phyloP scores from a whole-genome alignment of 2,113 vertebrate species.

The Neotragus pygmaeus region DNA sequence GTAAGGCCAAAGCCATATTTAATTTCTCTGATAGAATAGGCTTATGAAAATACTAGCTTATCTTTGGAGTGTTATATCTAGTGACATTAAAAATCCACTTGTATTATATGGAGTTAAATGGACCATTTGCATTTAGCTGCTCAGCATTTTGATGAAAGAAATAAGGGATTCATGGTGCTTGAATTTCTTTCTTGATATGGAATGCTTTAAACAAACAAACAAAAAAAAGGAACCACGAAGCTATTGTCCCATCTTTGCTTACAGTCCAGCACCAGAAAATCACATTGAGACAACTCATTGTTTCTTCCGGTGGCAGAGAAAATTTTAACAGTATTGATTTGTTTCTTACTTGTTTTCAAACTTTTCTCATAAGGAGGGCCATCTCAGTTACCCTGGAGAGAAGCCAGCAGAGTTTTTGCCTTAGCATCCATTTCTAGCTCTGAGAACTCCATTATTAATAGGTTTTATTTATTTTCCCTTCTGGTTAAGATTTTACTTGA shows the following conservation, averaged over 20 bases:
- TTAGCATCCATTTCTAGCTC: background rate
- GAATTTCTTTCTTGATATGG: constrained; percentile 19
- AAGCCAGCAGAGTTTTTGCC: background rate
- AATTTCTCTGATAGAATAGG: background rate
- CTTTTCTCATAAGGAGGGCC: background rate
- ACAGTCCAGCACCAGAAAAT: background rate
- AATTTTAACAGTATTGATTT: background rate
- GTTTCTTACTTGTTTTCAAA: background rate
- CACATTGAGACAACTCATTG: background rate
- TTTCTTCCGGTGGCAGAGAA: background rate
- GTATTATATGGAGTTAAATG: background rate
- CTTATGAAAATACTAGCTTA: background rate
- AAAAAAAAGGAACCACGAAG: background rate
- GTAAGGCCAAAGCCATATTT: background rate
- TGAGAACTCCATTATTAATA: background rate
- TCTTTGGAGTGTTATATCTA: background rate
- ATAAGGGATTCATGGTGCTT: background rate
- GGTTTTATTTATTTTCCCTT: constrained; percentile 27
- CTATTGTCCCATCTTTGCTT: background rate
- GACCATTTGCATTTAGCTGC: background rate
- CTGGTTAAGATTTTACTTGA: constrained; percentile 39
- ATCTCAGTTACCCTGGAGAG: background rate
- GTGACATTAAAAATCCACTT: constrained; percentile 15
- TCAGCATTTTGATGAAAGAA: constrained; percentile 22
- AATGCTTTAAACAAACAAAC: background rate